Evolutionary conservation across 2,888 invertebrate genomes (phyloP).

Genomic region (Dioctria linearis): DNA sequence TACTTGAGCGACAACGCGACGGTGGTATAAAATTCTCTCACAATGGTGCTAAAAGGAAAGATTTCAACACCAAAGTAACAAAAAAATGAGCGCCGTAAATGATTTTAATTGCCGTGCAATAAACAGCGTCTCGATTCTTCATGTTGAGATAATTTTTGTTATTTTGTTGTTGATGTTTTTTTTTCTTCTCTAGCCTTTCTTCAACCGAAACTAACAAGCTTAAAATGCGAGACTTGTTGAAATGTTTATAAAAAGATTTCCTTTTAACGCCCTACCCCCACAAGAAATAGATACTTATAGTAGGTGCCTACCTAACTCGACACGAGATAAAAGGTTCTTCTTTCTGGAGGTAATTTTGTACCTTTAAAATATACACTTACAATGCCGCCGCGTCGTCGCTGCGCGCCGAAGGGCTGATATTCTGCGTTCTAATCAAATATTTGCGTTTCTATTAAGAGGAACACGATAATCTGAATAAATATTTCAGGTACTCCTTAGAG

Average conservation of each 20-base stretch:
- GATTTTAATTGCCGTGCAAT: conserved; percentile 47
- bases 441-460: conserved; percentile 56
- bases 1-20: background rate
- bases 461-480: conserved; percentile 54
- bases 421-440: conserved; percentile 53
- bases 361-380: too few relatives aligned
- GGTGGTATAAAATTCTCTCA: background rate
- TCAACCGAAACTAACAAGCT: conserved; percentile 27
- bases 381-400: too few relatives aligned
- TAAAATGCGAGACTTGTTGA: background rate
- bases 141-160: too few relatives aligned
- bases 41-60: conserved; percentile 30
- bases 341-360: too few relatives aligned
- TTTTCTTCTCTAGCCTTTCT: background rate
- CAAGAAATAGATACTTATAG: background rate
- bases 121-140: conserved; percentile 4
- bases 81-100: conserved; percentile 27
- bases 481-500: conserved; percentile 13
- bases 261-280: background rate
- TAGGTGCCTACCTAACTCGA: background rate
- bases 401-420: background rate
- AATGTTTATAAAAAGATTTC: background rate
- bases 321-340: background rate
- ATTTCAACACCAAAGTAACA: background rate
- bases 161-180: background rate